Evolutionary conservation across 2,888 invertebrate species (phyloP), one percentile per base, ranked within the genome.

Genomic region (Flabesymbios commensalis): DNA sequence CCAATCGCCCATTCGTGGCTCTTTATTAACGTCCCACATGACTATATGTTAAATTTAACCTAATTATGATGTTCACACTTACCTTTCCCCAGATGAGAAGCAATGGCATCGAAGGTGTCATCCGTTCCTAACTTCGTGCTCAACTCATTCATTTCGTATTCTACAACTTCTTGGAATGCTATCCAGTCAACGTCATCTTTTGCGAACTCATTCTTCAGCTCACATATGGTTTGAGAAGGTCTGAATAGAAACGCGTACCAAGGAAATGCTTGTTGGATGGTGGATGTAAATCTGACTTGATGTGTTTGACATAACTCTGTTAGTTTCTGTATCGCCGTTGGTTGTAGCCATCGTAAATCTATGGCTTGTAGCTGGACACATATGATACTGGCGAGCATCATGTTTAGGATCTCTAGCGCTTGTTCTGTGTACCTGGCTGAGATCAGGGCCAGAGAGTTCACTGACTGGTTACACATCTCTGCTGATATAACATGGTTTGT

Each of bases 381-480:
- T 14, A 64, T 31, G 22, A 67, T 65, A 42, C 68, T 71, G 19
- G 70, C 58, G 1, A 74, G 41, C 69, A 73, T 73, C 67, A 72
- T 67, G 24, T 72, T 69, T 7, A 74, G 60, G 7, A 74, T 56
- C 39, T 72, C 65, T 19, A 68, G 22, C n/a, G 63, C 58, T 7
- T 49, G 41, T 10, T 22, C 19, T 3, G 61, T 67, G 49, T 32
- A 60, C 29, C 68, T 49, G 5, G 67, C 69, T 29, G 68, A 69
- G 49, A 74, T 55, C 22, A 73, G 61, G 0, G 70, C 73, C 67
- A 74, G 54, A 5, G 72, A 73, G 62, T 74, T 74, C 43, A 74
- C 65, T 10, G 70, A 59, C 58, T 74, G 74, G 62, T 74, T 74
- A 62, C 72, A 69, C 61, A 69, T 64, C 57, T 74, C 74, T 2